Evolutionary conservation across 2,797 vertebrate species (phyloP), one percentile per base, ranked within the genome.

Genomic region (Capromys pilorides): DNA sequence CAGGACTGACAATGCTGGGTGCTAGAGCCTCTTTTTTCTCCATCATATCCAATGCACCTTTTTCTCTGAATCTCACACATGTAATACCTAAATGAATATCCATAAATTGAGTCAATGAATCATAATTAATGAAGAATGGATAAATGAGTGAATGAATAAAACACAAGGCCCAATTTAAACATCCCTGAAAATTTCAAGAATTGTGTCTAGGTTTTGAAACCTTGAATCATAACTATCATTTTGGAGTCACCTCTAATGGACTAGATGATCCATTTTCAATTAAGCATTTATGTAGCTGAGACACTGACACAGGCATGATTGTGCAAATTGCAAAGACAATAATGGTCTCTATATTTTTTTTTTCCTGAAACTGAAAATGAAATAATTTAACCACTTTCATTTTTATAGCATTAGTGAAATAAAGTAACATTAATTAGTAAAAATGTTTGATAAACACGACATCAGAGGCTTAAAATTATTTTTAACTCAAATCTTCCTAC

Each of bases 131-230:
- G 28, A 94, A 73, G 51, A 92, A 79, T 51, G 8, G 45, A 67
- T n/a, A 26, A 95, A 86, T 77, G 49, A 82, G 51, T 79, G 31
- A 85, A 88, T 95, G 57, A 88, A 90, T 90, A 79, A 95, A 93
- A 59, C 45, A 88, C 49, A 59, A 36, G 80, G 3, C 5, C 31
- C 62, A 83, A 81, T 6, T 93, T 94, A 88, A 94, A 83, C 9
- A 39, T 78, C 86, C 7, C 14, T 90, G 45, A 82, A 81, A 26
- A 64, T 96, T 96, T 96, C 36, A 93, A 88, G 64, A 67, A 88
- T 28, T 62, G 1, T 86, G 78, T 79, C 66, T 71, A 77, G 8
- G 82, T 39, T 85, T 90, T 75, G 80, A 94, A 75, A 64, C 5
- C 5, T 0, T 41, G 26, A 89, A 19, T 92, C 69, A 75, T 91